These are phyloP conservation scores for Leucophenga maculata DNA, from an alignment of 2,888 invertebrate species.

Conservation along the genomic window DNA sequence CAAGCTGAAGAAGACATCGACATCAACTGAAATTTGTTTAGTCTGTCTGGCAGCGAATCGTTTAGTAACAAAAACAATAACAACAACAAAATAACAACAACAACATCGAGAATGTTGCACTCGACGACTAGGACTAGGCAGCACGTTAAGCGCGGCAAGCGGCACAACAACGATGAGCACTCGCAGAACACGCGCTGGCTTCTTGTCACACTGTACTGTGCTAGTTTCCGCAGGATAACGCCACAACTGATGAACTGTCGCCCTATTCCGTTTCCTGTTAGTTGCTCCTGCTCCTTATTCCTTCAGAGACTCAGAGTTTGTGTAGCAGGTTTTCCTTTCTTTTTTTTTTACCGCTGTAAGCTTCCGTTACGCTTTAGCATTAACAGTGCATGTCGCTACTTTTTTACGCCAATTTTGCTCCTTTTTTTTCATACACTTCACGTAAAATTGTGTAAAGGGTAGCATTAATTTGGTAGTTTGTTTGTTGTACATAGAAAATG, in stretches of 20 bases:
- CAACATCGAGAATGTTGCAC: too few relatives aligned
- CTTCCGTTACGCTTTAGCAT: constrained; percentile 43
- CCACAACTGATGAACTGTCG: constrained; percentile 18
- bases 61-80: background rate
- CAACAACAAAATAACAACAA: background rate
- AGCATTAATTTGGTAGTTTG: too few relatives aligned
- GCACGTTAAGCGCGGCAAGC: too few relatives aligned
- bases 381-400: constrained; percentile 58
- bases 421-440: constrained; percentile 36
- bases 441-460: too few relatives aligned
- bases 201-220: too few relatives aligned
- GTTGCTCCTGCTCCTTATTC: constrained; percentile 13
- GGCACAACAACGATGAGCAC: constrained; percentile 38
- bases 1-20: constrained; percentile 64
- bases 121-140: constrained; percentile 15
- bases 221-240: too few relatives aligned
- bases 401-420: background rate
- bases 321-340: constrained; percentile 16
- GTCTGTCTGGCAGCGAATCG: constrained; percentile 44
- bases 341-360: constrained; percentile 43
- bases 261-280: constrained; percentile 37
- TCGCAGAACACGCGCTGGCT: background rate
- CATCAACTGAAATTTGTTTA: constrained; percentile 56
- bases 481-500: too few relatives aligned
- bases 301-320: constrained; percentile 4